Percentiles rank a stretch among this genome's conserved stretches.
phyloP scores from a whole-genome alignment of 1,140 invertebrate species.

The Drosophila kurseongensis region DNA sequence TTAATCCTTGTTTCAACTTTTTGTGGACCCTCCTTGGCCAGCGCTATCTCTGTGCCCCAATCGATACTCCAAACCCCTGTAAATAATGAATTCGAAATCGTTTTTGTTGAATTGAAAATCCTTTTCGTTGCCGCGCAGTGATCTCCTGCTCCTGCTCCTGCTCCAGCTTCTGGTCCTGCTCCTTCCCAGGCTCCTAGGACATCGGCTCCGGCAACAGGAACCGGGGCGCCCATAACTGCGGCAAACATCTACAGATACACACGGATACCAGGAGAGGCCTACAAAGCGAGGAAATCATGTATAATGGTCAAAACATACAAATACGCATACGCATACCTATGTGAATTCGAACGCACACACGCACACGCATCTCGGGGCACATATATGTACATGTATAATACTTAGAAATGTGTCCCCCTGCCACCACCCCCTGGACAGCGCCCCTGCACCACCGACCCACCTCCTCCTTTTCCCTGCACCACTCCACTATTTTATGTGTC shows the following conservation, averaged over 20 bases:
- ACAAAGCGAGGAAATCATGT: constrained; percentile 63
- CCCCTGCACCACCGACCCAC: neutral
- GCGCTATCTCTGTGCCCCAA: constrained; percentile 9
- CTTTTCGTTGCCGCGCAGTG: constrained; percentile 58
- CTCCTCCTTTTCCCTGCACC: neutral
- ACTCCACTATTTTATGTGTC: constrained; percentile 43
- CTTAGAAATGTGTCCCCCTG: constrained; percentile 60
- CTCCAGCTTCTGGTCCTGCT: constrained; percentile 1
- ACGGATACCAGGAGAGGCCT: constrained; percentile 30
- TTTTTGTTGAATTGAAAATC: constrained; percentile 80
- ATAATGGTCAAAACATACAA: constrained; percentile 69
- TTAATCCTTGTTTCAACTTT: neutral
- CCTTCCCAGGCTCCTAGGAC: neutral
- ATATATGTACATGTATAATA: constrained; percentile 62
- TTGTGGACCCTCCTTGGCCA: neutral
- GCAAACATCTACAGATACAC: constrained; percentile 57
- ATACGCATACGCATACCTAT: constrained; percentile 43
- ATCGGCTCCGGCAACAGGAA: constrained; percentile 16
- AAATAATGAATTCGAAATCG: constrained; percentile 74
- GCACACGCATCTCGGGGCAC: constrained; percentile 11
- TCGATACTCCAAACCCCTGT: constrained; percentile 46
- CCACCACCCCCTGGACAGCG: no score
- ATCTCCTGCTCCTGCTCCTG: constrained; percentile 31
- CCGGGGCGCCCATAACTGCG: constrained; percentile 38
- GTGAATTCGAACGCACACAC: constrained; percentile 11